Evolutionary conservation across 2,888 invertebrate genomes (phyloP), one percentile per base, ranked within the genome.

Genomic region (Periphyllus acericola): DNA sequence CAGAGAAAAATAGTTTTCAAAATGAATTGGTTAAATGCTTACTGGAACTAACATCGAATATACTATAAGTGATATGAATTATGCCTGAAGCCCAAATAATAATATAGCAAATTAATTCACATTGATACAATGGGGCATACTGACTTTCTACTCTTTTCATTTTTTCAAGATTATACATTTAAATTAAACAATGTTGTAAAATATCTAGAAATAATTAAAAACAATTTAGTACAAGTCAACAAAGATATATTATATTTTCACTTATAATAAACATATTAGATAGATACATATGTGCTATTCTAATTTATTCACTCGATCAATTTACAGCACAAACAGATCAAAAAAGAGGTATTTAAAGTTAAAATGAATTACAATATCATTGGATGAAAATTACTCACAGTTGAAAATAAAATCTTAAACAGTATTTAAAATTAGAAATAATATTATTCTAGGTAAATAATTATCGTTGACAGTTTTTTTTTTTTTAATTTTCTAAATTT

Each of bases 1-100:
- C 0, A 14, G 14, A 34, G 32, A 76, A 60, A 76, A 66, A 29
- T 11, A 55, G 32, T 34, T 11, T 36, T 75, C n/a, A 75, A 40
- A 60, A 75, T 75, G 0, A n/a, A 1, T 6, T 19, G n/a, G 72
- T 72, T 29, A 79, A 55, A 25, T 74, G 32, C 86, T 87, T 80
- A 87, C 86, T 80, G 9, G 32, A 80, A 40, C 83, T 83, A 4
- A 79, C 46, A 71, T 83, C 29, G 46, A 87, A 80, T 75, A 89
- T 29, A 72, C 66, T 52, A 72, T 78, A 89, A 46, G 34, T 19
- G n/a, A 79, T 55, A 88, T 79, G 83, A 32, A 88, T 21, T 78
- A 88, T 52, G 72, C 88, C 88, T 46, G 83, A 75, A 46, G 78
- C 72, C 89, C 89, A 89, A 52, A 88, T 74, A 72, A 78, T 52